Base-by-base conservation (phyloP, 2,797 vertebrate genomes). In the Lepilemur ruficaudatus region DNA sequence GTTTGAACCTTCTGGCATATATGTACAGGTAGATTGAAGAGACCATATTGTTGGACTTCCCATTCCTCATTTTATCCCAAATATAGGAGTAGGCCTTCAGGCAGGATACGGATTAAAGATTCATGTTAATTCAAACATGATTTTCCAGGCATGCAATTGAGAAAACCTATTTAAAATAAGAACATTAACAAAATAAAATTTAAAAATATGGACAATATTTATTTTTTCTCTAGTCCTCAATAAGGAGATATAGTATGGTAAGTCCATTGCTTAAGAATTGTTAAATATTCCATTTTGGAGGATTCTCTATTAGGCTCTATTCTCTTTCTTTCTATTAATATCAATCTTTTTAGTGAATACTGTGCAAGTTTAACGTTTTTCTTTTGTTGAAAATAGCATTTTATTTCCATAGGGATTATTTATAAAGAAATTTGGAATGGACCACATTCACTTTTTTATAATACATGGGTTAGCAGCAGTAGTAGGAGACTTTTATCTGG, bases 361-460 rank as follows among this genome's bases (percentile, higher is more conserved):
- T 69, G 25, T 92, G 2, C 30, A 17, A 91, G 9, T 86, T 93
- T 90, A 94, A 59, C 20, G 76, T 96, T 95, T 69, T 55, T 38
- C 46, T 63, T 94, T 75, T 76, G 28, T 70, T 82, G 59, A 81
- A 93, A 96, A 38, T 48, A 81, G 28, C 15, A 72, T 89, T 96
- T 91, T 85, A 6, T 80, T 78, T 88, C 30, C 5, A 35, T 38
- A 70, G 18, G 15, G 22, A 57, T 59, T 91, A 83, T 81, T 96
- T 88, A 43, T 80, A 57, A 82, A 52, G 46, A 18, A 63, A 79
- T 32, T 63, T 14, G 67, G 30, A 78, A 69, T 86, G 52, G 35
- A 1, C 13, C 30, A 50, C 35, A 61, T 35, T 81, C 13, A 23
- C n/a, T 38, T 88, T 79, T 90, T 84, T 50, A 30, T 80, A 88